Base-by-base conservation (phyloP, 2,888 invertebrate genomes). In the Idaea aversata region DNA sequence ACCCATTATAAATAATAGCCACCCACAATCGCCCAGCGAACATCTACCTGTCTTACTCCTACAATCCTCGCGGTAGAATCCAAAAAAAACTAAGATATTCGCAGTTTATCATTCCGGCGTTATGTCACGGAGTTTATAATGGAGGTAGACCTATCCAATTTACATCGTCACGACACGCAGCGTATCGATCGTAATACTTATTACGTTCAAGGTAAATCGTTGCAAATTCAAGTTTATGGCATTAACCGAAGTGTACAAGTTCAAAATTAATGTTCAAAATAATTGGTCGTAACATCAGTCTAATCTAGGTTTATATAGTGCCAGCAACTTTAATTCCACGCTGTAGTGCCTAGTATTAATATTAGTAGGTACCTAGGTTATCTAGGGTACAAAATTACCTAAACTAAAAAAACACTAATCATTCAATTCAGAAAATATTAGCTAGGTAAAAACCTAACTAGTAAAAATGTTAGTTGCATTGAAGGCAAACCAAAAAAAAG, bases 171-270 rank as follows among this genome's bases (percentile, higher is more conserved):
- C 47, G 47, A 47, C 47, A 47, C 47, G 47, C 47, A 47, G 59
- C 58, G 59, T 47, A n/a, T 57, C 36, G 57, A 60, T 63, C 64
- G 58, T 35, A 66, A 68, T 68, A 25, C 25, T 25, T 25, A 63
- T 66, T 68, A 66, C 66, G 66, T 68, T 68, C 68, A 68, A 66
- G 68, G 68, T 68, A 63, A 47, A 65, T 62, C 66, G 68, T 66
- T 66, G 63, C 38, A 63, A 68, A 66, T 65, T 59, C 15, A 60
- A 63, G 63, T 67, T 65, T 15, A 16, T 57, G 16, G 25, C 4
- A 36, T 57, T 47, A 57, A 57, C 10, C 62, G n/a, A 38, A 59
- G 15, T 62, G 59, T 63, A 47, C 15, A 63, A 34, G n/a, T 4
- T 7, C 16, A 58, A 25, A 25, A 25, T 25, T 25, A 25, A 25